Evolutionary conservation across 2,797 vertebrate species (phyloP), one percentile per base, ranked within the genome.

Genomic region (Tapera naevia): DNA sequence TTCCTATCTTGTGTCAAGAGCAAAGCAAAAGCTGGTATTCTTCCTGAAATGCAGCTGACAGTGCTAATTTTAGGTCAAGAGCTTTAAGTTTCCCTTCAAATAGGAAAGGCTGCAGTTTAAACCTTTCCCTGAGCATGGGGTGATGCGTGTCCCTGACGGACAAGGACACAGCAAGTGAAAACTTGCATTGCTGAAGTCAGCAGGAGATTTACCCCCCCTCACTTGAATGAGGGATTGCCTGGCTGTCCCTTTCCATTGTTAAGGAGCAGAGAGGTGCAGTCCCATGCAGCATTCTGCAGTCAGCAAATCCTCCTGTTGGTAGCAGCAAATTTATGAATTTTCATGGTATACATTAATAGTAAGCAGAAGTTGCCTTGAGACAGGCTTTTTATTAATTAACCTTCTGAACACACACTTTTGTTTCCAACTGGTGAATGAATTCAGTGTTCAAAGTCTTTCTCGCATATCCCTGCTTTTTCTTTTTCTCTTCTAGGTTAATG

Each of bases 301-400:
- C 79, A 82, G 69, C 46, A 87, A 91, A 91, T 64, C 65, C 60
- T 87, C 56, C 66, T 2, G 3, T 1, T 1, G 22, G 89, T 61
- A 94, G 79, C 60, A 66, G 43, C 1, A 1, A 86, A 86, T 92
- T 91, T 88, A 95, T 94, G 85, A 95, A 94, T 96, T 96, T 92
- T 93, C 89, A 93, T 93, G 54, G 82, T 92, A 88, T 70, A 91
- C 82, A 73, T 73, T 89, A 91, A 85, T 27, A 93, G 62, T 57
- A 95, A 92, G 80, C 66, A 73, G 73, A 62, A 93, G 48, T 91
- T 92, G 93, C 92, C 94, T 81, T 94, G 76, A 95, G 89, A 95
- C 88, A 95, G 71, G 32, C 16, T 73, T 95, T 89, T 91, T 43
- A 28, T 70, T 96, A 95, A 95, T 95, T 90, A 86, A 80, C 60